A percentile compares a stretch with the other conserved stretches of the same genome.
Evolutionary conservation across 2,888 invertebrate species (phyloP).

Genomic region (Ophioninae sp.): DNA sequence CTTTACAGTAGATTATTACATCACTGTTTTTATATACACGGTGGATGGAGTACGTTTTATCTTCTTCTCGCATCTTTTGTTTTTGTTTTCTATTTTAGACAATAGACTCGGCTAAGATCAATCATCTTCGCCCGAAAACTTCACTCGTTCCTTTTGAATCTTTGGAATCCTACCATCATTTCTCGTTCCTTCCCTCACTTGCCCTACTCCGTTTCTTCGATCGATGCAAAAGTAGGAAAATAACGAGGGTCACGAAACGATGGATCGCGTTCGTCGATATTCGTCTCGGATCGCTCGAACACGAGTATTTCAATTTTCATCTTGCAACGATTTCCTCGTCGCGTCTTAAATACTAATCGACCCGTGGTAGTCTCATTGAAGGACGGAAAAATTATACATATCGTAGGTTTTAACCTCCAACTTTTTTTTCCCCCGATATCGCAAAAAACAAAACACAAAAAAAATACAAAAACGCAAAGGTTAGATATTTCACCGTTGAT

Average conservation of each 20-base stretch:
- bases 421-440: constrained; percentile 13
- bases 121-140: constrained; percentile 62
- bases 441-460: constrained; percentile 22
- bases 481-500: neutral
- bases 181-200: constrained; percentile 49
- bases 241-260: constrained; percentile 66
- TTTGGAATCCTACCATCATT: constrained; percentile 62
- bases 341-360: constrained; percentile 53
- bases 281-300: constrained; percentile 25
- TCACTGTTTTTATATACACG: constrained; percentile 67
- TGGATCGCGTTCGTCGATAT: constrained; percentile 48
- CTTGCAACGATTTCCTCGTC: neutral
- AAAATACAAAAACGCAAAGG: constrained; percentile 8
- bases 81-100: constrained; percentile 18
- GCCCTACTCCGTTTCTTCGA: constrained; percentile 27
- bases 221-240: constrained; percentile 76
- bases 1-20: constrained; percentile 67
- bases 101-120: constrained; percentile 65
- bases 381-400: constrained; percentile 66
- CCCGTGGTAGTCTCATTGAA: constrained; percentile 51
- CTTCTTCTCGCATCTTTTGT: constrained; percentile 9
- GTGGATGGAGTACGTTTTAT: constrained; percentile 72
- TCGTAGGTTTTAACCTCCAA: constrained; percentile 8
- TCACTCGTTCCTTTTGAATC: constrained; percentile 15
- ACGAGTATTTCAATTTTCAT: constrained; percentile 22